Evolutionary conservation across 2,113 vertebrate genomes (phyloP).

Genomic region (Bubo blakistoni): DNA sequence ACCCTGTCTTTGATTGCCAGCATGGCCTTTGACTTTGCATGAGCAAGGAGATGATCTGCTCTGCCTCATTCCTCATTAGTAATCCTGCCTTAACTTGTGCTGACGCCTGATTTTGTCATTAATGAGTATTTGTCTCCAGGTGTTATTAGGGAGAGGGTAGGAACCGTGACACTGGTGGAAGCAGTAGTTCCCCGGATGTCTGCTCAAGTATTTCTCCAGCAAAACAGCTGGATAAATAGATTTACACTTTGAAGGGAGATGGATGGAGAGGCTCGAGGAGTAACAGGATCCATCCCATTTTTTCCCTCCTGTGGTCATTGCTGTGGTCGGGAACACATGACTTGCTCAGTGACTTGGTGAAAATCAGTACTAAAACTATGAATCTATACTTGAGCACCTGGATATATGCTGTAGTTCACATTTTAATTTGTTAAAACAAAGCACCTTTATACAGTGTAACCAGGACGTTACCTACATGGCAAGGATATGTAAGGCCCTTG

Average conservation of each 20-base stretch:
- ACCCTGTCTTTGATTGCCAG: background rate
- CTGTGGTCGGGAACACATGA: background rate
- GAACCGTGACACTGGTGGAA: background rate
- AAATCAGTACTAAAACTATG: background rate
- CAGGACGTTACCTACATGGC: accelerated
- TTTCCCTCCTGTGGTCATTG: background rate
- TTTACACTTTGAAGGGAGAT: background rate
- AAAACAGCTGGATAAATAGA: background rate
- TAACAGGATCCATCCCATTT: background rate
- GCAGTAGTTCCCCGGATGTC: background rate
- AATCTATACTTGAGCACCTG: background rate
- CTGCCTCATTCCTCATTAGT: background rate
- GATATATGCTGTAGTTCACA: background rate
- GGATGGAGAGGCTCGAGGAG: background rate
- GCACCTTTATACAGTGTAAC: background rate
- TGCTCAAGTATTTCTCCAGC: background rate
- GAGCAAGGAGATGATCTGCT: background rate
- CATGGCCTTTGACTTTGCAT: background rate
- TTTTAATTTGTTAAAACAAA: background rate
- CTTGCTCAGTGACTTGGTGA: background rate
- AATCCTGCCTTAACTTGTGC: background rate
- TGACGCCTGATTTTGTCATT: background rate
- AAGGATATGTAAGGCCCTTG: background rate
- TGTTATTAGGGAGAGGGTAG: background rate
- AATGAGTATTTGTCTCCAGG: background rate